Conservation (phyloP, 2,888 invertebrate genomes). For the Eupithecia inturbata region DNA sequence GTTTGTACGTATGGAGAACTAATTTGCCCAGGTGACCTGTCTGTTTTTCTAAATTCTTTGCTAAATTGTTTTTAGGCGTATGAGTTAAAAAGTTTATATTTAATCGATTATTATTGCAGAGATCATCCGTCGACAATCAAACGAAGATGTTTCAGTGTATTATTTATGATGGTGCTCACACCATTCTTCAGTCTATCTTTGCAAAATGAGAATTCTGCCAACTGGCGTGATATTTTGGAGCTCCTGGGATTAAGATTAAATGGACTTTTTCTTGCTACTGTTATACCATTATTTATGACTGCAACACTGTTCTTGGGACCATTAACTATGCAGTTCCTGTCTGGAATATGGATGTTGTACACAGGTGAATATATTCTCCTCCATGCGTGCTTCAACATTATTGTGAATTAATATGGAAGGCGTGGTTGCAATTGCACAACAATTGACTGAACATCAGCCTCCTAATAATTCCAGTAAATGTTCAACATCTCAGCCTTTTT, state of each 20-base stretch:
- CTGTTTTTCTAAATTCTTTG: background rate
- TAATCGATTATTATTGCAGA: constrained; percentile 77
- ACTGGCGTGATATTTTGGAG: constrained; percentile 86
- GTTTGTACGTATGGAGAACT: constrained; percentile 94
- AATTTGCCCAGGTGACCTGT: constrained; percentile 86
- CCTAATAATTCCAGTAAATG: background rate
- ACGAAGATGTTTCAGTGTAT: constrained; percentile 93
- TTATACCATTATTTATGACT: constrained; percentile 91
- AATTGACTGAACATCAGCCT: background rate
- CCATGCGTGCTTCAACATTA: background rate
- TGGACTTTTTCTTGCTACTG: constrained; percentile 89
- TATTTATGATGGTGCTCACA: constrained; percentile 91
- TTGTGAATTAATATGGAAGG: background rate
- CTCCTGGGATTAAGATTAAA: constrained; percentile 89
- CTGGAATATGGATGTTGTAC: constrained; percentile 88
- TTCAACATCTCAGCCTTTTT: background rate
- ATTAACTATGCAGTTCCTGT: constrained; percentile 88
- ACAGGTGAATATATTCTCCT: constrained; percentile 77
- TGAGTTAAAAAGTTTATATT: background rate
- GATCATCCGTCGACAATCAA: constrained; percentile 95
- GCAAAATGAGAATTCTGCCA: constrained; percentile 85
- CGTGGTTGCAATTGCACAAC: background rate
- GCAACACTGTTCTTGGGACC: constrained; percentile 93
- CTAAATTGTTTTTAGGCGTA: background rate
- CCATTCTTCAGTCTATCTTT: constrained; percentile 91